Percentiles rank a stretch among this genome's conserved stretches.
phyloP scores from a whole-genome alignment of 1,140 invertebrate species.

The Pseudachorutes palmiensis region DNA sequence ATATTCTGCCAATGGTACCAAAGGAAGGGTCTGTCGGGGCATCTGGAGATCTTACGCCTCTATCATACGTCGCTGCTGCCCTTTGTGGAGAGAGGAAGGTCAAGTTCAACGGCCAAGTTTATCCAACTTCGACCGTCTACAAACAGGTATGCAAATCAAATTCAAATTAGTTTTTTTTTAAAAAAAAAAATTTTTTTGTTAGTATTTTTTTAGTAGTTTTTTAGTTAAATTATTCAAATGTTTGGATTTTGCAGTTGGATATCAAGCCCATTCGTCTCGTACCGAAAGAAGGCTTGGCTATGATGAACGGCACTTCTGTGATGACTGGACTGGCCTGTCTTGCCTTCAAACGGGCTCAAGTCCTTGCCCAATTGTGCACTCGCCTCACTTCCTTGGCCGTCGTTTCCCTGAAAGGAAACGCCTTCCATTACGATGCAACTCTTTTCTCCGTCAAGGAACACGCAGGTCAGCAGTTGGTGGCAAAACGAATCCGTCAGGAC shows the following conservation, averaged over 20 bases:
- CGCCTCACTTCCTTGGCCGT: slow-evolving; percentile 10
- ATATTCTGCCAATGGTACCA: slow-evolving; percentile 9
- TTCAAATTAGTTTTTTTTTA: too few relatives aligned
- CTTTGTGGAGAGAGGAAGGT: slow-evolving; percentile 11
- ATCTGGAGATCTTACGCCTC: slow-evolving; percentile 9
- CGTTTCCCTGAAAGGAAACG: slow-evolving; percentile 10
- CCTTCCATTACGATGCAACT: slow-evolving; percentile 16
- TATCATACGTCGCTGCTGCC: slow-evolving; percentile 10
- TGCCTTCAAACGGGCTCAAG: background rate
- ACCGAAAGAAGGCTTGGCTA: slow-evolving; percentile 14
- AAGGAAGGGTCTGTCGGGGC: slow-evolving; percentile 15
- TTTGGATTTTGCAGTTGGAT: slow-evolving; percentile 4
- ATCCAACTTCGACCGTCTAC: background rate
- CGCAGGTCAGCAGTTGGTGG: slow-evolving; percentile 10
- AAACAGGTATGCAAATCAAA: too few relatives aligned
- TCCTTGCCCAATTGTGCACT: background rate
- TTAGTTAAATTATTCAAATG: background rate
- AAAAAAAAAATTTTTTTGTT: too few relatives aligned
- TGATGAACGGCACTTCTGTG: slow-evolving; percentile 16
- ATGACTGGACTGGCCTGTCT: slow-evolving; percentile 20
- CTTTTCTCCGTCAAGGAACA: slow-evolving; percentile 17
- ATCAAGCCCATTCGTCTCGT: slow-evolving; percentile 3
- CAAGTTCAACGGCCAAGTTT: slow-evolving; percentile 2
- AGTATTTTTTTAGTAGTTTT: background rate
- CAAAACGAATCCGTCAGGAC: slow-evolving; percentile 12